Evolutionary conservation across 2,797 vertebrate genomes (phyloP), one percentile per base, ranked within the genome.

Genomic region (Takifugu ocellatus): DNA sequence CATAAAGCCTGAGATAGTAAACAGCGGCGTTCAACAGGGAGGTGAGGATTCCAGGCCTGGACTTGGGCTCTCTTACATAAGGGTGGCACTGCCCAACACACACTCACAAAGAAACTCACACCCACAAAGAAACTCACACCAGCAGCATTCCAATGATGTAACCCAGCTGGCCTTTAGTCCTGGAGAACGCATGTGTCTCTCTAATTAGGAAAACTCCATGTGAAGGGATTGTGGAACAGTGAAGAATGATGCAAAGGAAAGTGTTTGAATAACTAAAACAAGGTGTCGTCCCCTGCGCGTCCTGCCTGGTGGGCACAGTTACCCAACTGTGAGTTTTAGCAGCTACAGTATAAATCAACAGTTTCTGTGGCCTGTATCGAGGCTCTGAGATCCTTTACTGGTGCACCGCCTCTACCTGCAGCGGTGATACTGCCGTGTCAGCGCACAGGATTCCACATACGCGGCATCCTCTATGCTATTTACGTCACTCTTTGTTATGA

Each of bases 91-190:
- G 61, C 68, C 63, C 56, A 12, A 39, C 36, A 46, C 16, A 46
- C 16, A 46, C 60, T 42, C 53, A 58, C 59, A 58, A 49, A 64
- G 60, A 62, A 44, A 56, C 62, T 62, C 76, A 74, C 74, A 87
- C 76, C 72, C 53, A 58, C 59, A 58, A 49, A 64, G 60, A 62
- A 44, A 56, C 62, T 62, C 76, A 74, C 74, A 87, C 76, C 72
- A 79, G 56, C 66, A 69, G 83, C 84, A 87, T 88, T 90, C 84
- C 87, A 83, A 83, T 90, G 89, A 90, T 85, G 86, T 87, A 90
- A 91, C 83, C 77, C 75, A 82, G 83, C 76, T 83, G 82, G 78
- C 70, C 71, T 68, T 90, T 88, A 86, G 86, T 86, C 77, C 77
- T 77, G 73, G 53, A 61, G 29, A 68, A 52, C 16, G 44, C 16